Conservation (phyloP, 2,888 invertebrate species). For the Athripsodes cinereus region DNA sequence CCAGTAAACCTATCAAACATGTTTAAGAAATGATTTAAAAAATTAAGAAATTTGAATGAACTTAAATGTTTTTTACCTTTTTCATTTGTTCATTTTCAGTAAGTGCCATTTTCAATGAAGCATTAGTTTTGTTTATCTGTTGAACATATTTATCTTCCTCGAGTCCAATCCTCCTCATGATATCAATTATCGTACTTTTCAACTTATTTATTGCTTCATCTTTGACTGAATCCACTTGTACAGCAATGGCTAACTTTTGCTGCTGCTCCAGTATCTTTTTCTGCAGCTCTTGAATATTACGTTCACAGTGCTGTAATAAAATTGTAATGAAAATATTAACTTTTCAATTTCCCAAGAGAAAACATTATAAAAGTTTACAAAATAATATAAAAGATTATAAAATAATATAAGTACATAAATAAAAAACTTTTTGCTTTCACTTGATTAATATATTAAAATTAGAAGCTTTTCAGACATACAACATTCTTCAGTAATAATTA, state of each 20-base stretch:
- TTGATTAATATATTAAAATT: too few species aligned
- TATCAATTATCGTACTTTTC: slow-evolving; percentile 57
- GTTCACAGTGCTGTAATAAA: slow-evolving; percentile 63
- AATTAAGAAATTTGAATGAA: neutral
- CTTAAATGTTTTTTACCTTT: slow-evolving; percentile 37
- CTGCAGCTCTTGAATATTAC: slow-evolving; percentile 68
- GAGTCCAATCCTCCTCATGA: slow-evolving; percentile 41
- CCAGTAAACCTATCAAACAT: too few species aligned
- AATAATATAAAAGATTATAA: too few species aligned
- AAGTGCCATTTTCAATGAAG: slow-evolving; percentile 48
- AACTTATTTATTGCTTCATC: slow-evolving; percentile 62
- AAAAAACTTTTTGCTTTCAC: too few species aligned
- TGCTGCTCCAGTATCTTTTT: slow-evolving; percentile 68
- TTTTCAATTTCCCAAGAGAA: too few species aligned
- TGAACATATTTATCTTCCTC: slow-evolving; percentile 45
- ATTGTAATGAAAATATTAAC: too few species aligned
- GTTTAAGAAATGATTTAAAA: too few species aligned
- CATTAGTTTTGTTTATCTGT: slow-evolving; percentile 45
- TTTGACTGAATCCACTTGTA: slow-evolving; percentile 70
- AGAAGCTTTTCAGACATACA: too few species aligned
- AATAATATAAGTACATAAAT: too few species aligned
- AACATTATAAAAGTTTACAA: too few species aligned
- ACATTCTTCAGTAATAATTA: too few species aligned
- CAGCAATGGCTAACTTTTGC: slow-evolving; percentile 71
- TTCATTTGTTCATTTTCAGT: slow-evolving; percentile 43